Conservation (phyloP, 2,113 vertebrate genomes). For the Arenaria interpres region DNA sequence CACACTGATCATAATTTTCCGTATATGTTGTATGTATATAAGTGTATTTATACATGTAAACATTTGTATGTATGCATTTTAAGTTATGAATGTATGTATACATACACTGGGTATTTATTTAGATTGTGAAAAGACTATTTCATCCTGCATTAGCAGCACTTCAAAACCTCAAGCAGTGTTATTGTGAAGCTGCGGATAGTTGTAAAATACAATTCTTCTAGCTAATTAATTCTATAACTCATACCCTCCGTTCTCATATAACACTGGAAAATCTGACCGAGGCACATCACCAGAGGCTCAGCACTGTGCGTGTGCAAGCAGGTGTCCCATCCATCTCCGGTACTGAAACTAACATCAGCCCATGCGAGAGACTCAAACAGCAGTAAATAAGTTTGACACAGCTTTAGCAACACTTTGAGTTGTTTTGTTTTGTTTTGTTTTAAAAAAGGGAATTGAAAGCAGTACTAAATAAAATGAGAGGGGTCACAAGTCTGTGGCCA, state of each 20-base stretch:
- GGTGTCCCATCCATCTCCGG: neutral
- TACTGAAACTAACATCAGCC: neutral
- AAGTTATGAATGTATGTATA: neutral
- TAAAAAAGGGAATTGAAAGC: conserved; percentile 55
- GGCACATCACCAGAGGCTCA: neutral
- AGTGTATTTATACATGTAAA: neutral
- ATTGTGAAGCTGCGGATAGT: neutral
- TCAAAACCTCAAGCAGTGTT: neutral
- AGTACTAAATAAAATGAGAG: conserved; percentile 57
- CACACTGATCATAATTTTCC: neutral
- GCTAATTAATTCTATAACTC: neutral
- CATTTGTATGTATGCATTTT: neutral
- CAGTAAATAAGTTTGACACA: conserved; percentile 47
- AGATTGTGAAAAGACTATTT: neutral
- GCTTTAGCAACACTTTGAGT: conserved; percentile 53
- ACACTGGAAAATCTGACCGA: neutral
- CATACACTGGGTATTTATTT: neutral
- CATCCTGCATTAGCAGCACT: neutral
- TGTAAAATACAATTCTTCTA: neutral
- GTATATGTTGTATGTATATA: neutral
- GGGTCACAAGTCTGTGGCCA: conserved; percentile 56
- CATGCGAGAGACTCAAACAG: neutral
- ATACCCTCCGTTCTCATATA: neutral
- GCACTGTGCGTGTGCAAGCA: neutral
- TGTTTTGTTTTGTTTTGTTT: conserved; percentile 58